Evolutionary conservation across 2,888 invertebrate species (phyloP), one percentile per base, ranked within the genome.

Genomic region (Pasiphila rectangulata): DNA sequence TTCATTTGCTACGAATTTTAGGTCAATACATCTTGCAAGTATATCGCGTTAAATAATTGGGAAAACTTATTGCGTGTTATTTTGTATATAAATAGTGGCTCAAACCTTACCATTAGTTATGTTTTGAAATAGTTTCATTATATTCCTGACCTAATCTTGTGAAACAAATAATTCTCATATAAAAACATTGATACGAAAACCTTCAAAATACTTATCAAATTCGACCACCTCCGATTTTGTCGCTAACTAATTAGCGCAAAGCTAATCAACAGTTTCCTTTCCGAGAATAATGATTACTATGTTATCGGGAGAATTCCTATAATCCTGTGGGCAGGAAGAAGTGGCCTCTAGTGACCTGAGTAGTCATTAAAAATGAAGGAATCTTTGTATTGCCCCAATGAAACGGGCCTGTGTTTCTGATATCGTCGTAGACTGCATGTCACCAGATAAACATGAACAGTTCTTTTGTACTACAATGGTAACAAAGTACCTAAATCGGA

Each of bases 371-470:
- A 78, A 78, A 74, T 75, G 65, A 81, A 78, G 67, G 74, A 68
- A 69, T 71, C 78, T 63, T 75, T 81, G 51, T 55, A 27, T 10
- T 38, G 36, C 46, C 47, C 75, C 67, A 79, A 72, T 59, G 61
- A n/a, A 32, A 32, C 17, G 10, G 60, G 17, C 38, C 59, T 68
- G 67, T 83, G 74, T 77, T 66, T 41, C 44, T 12, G 75, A 79
- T 77, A 76, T 75, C 53, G 47, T 56, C 51, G 80, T 74, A 87
- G 87, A 87, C 86, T 69, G 86, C 85, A 38, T 83, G 86, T 84
- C 86, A 85, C 87, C 87, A 65, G 79, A 78, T 80, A 82, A n/a
- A 77, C 62, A 48, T 55, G 49, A 45, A 52, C 53, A 41, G 16
- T 23, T 41, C 61, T 65, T 61, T 56, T 55, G 49, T 59, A n/a